phyloP scores from a whole-genome alignment of 2,113 vertebrate genomes.

The Embiotoca jacksoni region DNA sequence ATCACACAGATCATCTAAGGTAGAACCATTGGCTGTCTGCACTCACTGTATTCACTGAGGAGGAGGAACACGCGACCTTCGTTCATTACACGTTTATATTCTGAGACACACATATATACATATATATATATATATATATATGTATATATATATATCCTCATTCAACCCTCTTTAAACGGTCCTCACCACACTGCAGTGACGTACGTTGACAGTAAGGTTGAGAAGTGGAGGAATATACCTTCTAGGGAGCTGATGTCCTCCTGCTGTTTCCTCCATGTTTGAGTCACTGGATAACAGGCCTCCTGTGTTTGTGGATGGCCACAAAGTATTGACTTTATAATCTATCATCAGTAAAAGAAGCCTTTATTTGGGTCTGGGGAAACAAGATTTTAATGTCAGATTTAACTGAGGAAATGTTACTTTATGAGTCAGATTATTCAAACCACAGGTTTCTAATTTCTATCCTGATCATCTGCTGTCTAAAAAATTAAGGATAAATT shows the following conservation, averaged over 20 bases:
- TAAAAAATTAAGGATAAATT: not conserved
- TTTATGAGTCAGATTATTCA: conserved; percentile 18
- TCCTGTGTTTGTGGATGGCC: not conserved
- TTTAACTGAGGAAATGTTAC: not conserved
- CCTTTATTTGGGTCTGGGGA: not conserved
- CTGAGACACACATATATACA: conserved; percentile 35
- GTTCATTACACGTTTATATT: conserved; percentile 50
- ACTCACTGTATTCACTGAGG: conserved; percentile 20
- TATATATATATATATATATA: conserved; percentile 28
- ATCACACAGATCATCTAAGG: conserved; percentile 72
- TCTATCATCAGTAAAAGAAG: not conserved
- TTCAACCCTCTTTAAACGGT: conserved; percentile 39
- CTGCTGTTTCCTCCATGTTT: not conserved
- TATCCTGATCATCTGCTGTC: not conserved
- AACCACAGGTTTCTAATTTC: no score
- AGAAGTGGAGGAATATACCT: conserved; percentile 7
- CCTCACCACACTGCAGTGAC: not conserved
- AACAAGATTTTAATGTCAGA: not conserved
- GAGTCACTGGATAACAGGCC: not conserved
- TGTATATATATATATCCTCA: conserved; percentile 22
- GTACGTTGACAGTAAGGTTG: conserved; percentile 5
- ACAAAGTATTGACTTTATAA: not conserved
- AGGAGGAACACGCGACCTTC: conserved; percentile 62
- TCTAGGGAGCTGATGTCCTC: conserved; percentile 9
- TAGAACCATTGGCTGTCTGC: conserved; percentile 50